Conservation (phyloP, 2,113 vertebrate species). For the Nesoenas mayeri region DNA sequence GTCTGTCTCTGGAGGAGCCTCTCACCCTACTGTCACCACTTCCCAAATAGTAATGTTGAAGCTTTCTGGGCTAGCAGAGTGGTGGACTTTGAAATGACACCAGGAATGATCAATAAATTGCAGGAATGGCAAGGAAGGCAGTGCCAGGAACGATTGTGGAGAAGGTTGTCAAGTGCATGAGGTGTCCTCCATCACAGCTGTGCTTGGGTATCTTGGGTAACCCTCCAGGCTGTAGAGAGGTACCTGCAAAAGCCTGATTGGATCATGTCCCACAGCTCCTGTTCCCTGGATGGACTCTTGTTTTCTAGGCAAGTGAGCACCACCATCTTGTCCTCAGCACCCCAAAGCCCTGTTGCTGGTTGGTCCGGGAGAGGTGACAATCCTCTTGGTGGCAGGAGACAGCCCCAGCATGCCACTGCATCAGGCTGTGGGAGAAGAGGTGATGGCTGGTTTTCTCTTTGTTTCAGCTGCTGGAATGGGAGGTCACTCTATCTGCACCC, state of each 20-base stretch:
- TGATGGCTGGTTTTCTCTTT: neutral
- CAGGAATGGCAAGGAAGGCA: neutral
- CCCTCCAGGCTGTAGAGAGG: neutral
- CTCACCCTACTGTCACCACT: neutral
- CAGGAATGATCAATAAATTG: neutral
- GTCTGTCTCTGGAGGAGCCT: neutral
- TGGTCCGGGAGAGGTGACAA: neutral
- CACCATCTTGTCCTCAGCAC: too few relatives aligned
- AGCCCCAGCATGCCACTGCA: rapidly evolving
- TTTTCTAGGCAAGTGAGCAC: neutral
- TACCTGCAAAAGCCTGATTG: neutral
- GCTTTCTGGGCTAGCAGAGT: neutral
- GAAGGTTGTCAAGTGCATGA: neutral
- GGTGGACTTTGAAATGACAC: neutral
- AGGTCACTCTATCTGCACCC: neutral
- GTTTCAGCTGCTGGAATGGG: neutral
- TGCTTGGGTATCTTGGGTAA: neutral
- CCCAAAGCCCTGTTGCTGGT: neutral
- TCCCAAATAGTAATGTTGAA: neutral
- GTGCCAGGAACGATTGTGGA: neutral
- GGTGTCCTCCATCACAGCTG: neutral
- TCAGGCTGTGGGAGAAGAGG: neutral
- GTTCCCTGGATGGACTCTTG: neutral
- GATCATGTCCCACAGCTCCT: neutral
- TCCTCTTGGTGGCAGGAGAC: neutral